These are phyloP conservation scores for Gyps fulvus DNA, from an alignment of 2,113 vertebrate genomes.

Conservation along the genomic window DNA sequence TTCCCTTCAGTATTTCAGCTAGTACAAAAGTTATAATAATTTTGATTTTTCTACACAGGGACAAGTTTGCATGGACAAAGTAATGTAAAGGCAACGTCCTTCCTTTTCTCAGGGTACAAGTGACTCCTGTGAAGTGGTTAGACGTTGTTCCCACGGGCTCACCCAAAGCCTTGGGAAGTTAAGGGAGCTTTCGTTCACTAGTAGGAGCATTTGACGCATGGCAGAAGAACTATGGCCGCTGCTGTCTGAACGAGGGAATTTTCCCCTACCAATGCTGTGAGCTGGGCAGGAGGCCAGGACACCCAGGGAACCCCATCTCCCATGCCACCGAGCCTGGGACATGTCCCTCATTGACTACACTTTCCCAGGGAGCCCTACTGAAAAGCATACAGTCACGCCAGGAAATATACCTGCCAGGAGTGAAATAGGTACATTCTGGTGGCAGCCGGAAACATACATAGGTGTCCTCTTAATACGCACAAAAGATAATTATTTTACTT, in stretches of 20 bases:
- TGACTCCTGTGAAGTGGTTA: neutral
- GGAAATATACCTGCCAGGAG: neutral
- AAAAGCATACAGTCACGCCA: neutral
- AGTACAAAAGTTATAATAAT: neutral
- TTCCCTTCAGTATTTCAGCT: neutral
- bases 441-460: neutral
- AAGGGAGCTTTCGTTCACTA: neutral
- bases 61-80: neutral
- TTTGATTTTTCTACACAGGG: neutral
- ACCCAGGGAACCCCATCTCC: neutral
- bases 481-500: neutral
- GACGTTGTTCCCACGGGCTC: accelerated
- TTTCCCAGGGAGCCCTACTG: neutral
- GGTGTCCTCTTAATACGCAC: neutral
- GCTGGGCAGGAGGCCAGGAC: neutral
- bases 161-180: neutral
- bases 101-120: neutral
- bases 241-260: neutral
- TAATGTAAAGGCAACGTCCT: neutral
- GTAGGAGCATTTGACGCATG: neutral
- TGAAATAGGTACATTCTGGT: neutral
- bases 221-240: neutral
- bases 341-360: no score
- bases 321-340: neutral
- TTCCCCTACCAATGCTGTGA: neutral